These are phyloP conservation scores for Marronus borbonicus DNA, from an alignment of 2,888 invertebrate species.

Conservation along the genomic window DNA sequence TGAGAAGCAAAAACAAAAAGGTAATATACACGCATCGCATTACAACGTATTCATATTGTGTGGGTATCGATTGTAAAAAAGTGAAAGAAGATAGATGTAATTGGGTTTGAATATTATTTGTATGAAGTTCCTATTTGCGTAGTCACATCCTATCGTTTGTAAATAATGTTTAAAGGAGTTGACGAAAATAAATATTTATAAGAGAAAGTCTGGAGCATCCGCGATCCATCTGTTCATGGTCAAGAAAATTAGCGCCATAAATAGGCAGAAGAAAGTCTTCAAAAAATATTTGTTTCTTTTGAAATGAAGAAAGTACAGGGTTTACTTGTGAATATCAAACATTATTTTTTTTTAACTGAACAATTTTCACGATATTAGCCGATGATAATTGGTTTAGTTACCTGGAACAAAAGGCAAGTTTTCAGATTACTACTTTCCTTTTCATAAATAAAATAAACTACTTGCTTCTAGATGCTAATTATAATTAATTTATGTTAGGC, in stretches of 20 bases:
- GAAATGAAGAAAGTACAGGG: background rate
- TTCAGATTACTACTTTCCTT: too few relatives aligned
- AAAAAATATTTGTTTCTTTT: background rate
- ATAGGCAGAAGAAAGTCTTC: constrained; percentile 12
- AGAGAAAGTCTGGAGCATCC: constrained; percentile 27
- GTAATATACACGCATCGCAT: too few relatives aligned
- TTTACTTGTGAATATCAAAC: too few relatives aligned
- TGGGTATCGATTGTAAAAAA: background rate
- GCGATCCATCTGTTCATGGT: background rate
- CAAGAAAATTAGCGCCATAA: constrained; percentile 4
- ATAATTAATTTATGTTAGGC: background rate
- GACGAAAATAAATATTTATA: constrained; percentile 36
- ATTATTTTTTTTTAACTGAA: too few relatives aligned
- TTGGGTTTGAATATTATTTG: background rate
- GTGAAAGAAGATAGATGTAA: constrained; percentile 4
- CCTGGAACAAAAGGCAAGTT: too few relatives aligned
- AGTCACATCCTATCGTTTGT: background rate
- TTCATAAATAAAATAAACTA: too few relatives aligned
- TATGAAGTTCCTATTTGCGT: background rate
- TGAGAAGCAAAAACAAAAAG: too few relatives aligned
- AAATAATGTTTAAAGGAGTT: background rate
- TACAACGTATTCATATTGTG: too few relatives aligned
- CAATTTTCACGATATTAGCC: too few relatives aligned
- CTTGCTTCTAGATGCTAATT: too few relatives aligned
- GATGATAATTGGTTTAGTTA: too few relatives aligned